A percentile compares a stretch with the other conserved stretches of the same genome.
phyloP scores from a whole-genome alignment of 2,113 vertebrate genomes.

The Strix aluco region DNA sequence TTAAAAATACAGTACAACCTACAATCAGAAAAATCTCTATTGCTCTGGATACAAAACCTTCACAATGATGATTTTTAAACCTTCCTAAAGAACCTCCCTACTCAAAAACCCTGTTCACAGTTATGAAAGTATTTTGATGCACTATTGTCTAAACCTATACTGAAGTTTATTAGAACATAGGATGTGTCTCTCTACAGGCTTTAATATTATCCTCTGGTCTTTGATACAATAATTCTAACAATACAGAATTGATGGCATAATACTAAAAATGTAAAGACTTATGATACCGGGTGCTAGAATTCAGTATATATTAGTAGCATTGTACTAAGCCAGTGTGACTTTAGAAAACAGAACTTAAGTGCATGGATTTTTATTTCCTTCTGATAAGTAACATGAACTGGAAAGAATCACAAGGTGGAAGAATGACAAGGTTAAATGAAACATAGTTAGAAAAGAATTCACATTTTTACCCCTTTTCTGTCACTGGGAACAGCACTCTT shows the following conservation, averaged over 20 bases:
- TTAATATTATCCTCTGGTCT: neutral
- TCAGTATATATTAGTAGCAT: neutral
- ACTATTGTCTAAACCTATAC: neutral
- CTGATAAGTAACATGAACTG: neutral
- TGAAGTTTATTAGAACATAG: neutral
- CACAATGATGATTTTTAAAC: neutral
- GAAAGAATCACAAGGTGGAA: neutral
- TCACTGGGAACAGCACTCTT: neutral
- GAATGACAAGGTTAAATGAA: neutral
- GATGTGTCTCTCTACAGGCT: neutral
- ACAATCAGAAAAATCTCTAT: neutral
- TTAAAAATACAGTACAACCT: neutral
- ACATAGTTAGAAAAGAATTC: neutral
- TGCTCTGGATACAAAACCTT: neutral
- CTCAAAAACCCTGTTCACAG: neutral
- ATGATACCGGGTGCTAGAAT: neutral
- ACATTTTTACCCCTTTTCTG: neutral
- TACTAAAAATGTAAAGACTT: neutral
- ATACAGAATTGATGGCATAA: neutral
- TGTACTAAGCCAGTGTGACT: neutral
- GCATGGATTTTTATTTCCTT: neutral
- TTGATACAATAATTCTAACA: neutral
- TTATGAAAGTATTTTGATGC: neutral
- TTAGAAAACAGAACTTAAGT: neutral
- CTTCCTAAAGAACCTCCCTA: neutral